phyloP scores from a whole-genome alignment of 1,140 invertebrate species.

The Saccostrea cuccullata region DNA sequence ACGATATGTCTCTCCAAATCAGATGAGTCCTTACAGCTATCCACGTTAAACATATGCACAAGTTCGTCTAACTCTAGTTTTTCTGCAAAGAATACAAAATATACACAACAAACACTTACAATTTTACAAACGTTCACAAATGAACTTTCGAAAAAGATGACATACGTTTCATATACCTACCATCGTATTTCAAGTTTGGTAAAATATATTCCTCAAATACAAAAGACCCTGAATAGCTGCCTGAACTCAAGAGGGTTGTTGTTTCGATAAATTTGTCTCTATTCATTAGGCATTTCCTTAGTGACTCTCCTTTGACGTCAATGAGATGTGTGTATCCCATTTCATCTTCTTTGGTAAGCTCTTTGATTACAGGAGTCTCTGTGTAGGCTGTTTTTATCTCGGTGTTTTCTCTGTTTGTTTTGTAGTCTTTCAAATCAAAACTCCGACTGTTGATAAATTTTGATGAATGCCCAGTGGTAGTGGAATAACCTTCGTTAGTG shows the following conservation, averaged over 20 bases:
- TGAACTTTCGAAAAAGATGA: neutral
- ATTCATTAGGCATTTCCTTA: neutral
- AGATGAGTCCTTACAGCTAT: neutral
- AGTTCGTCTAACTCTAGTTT: neutral
- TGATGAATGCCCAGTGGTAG: neutral
- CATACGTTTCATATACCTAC: neutral
- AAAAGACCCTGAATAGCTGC: neutral
- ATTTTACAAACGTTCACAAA: too few relatives aligned
- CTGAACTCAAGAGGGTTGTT: neutral
- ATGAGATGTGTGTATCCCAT: neutral
- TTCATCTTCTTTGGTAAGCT: neutral
- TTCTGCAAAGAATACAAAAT: neutral
- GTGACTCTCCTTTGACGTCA: neutral
- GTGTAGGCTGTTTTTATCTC: neutral
- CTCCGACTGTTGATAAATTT: neutral
- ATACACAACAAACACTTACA: too few relatives aligned
- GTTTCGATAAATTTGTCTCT: neutral
- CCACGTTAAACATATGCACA: neutral
- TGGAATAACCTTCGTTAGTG: neutral
- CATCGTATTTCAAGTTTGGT: neutral
- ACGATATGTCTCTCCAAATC: conserved; percentile 13
- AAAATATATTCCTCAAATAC: conserved; percentile 3
- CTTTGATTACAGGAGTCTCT: neutral
- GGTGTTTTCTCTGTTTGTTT: neutral
- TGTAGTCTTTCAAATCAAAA: neutral